A percentile compares a stretch with the other conserved stretches of the same genome.
Evolutionary conservation across 2,797 vertebrate species (phyloP).

Genomic region (Sebastes hopkinsi): DNA sequence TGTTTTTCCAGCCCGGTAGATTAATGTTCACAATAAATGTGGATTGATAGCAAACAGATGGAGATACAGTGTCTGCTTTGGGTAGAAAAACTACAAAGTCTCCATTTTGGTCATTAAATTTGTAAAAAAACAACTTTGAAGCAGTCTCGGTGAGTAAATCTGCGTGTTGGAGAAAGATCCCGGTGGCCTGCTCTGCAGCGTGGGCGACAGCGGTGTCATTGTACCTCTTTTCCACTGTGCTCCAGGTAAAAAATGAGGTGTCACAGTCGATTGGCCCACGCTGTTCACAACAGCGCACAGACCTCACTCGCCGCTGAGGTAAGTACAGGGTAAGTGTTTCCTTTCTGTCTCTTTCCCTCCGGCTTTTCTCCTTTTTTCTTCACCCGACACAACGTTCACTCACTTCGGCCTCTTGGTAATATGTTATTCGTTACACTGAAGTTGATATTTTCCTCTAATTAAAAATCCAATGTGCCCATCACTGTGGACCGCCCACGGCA

Average conservation of each 20-base stretch:
- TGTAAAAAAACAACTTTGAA: neutral
- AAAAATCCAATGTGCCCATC: constrained; percentile 44
- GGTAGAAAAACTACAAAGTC: neutral
- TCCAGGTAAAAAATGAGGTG: constrained; percentile 66
- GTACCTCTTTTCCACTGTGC: constrained; percentile 48
- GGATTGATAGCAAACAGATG: no score
- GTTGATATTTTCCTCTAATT: constrained; percentile 41
- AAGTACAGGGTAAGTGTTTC: constrained; percentile 37
- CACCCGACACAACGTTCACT: constrained; percentile 24
- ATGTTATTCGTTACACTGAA: constrained; percentile 33
- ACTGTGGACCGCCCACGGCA: constrained; percentile 7
- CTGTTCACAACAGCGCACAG: constrained; percentile 44
- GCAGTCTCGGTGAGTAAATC: neutral
- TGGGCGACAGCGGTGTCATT: constrained; percentile 41
- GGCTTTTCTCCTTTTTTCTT: constrained; percentile 4
- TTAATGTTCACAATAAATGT: no score
- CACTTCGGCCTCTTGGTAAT: neutral
- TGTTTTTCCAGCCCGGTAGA: no score
- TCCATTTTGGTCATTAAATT: neutral
- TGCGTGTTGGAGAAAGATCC: neutral
- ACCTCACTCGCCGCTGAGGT: constrained; percentile 13
- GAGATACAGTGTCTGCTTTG: no score
- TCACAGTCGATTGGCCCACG: constrained; percentile 61
- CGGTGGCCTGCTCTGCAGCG: neutral
- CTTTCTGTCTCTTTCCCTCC: constrained; percentile 6